Evolutionary conservation across 53 echinoderm and acorn worm species (phyloP).

Genomic region (Mesocentrotus franciscanus): DNA sequence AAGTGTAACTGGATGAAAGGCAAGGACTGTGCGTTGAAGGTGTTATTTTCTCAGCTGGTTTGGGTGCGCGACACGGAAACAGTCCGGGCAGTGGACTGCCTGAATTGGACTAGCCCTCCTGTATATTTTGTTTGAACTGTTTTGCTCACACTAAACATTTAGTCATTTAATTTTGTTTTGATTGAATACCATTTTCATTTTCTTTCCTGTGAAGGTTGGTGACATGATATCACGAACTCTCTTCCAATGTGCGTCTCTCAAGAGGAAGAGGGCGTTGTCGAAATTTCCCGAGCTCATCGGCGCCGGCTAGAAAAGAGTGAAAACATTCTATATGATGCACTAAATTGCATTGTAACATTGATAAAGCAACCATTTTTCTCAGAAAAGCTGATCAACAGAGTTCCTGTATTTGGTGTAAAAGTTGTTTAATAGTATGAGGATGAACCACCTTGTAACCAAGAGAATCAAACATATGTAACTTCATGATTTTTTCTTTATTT

Average conservation of each 20-base stretch:
- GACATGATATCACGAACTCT: constrained; percentile 64
- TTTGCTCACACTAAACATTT: too few species aligned
- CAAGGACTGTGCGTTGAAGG: too few species aligned
- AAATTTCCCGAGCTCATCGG: not conserved
- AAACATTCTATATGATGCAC: not conserved
- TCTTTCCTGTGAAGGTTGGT: constrained; percentile 76
- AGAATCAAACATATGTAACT: too few species aligned
- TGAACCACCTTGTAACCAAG: too few species aligned
- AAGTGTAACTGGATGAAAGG: too few species aligned
- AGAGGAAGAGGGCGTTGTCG: constrained; percentile 11
- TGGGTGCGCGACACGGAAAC: not conserved
- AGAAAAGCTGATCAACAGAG: not conserved
- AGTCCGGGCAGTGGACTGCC: too few species aligned
- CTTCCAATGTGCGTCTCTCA: constrained; percentile 73
- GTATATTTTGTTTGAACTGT: too few species aligned
- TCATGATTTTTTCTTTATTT: too few species aligned
- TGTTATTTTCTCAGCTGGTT: not conserved
- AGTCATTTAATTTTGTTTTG: not conserved
- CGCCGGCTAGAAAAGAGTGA: not conserved
- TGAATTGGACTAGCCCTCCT: too few species aligned
- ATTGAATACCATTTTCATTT: constrained; percentile 72
- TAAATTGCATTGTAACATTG: not conserved
- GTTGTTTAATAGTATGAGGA: not conserved
- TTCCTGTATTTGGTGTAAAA: not conserved
- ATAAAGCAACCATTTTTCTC: not conserved